These are phyloP conservation scores for Hydropotes inermis DNA, from an alignment of 2,113 vertebrate species.

Conservation along the genomic window DNA sequence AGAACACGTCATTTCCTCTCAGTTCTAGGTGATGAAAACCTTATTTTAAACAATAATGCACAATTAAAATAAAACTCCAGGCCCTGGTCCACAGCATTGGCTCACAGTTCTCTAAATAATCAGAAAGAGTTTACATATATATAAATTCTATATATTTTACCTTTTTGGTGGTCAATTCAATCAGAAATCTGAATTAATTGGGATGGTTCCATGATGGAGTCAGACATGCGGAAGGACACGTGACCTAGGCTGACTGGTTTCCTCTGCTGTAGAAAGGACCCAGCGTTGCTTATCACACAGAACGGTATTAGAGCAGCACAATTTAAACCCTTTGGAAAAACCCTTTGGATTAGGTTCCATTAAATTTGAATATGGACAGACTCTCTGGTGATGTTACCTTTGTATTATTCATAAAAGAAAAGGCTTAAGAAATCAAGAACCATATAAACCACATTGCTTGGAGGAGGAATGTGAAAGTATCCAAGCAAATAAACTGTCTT, in stretches of 20 bases:
- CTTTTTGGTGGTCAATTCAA: not conserved
- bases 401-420: not conserved
- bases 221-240: not conserved
- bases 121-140: not conserved
- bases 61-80: not conserved
- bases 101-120: not conserved
- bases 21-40: not conserved
- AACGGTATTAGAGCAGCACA: not conserved
- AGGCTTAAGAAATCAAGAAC: conserved; percentile 3
- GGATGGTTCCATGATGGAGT: not conserved
- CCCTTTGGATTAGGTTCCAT: not conserved
- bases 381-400: not conserved
- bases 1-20: not conserved
- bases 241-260: not conserved
- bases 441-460: not conserved
- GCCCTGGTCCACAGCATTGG: not conserved
- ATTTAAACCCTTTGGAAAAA: not conserved
- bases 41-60: not conserved
- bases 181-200: not conserved
- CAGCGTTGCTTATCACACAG: not conserved
- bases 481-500: not conserved
- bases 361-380: not conserved
- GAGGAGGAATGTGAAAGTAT: not conserved
- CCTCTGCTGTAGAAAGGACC: not conserved
- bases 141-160: not conserved